Evolutionary conservation across 2,797 vertebrate genomes (phyloP).

Genomic region (Helostoma temminkii): DNA sequence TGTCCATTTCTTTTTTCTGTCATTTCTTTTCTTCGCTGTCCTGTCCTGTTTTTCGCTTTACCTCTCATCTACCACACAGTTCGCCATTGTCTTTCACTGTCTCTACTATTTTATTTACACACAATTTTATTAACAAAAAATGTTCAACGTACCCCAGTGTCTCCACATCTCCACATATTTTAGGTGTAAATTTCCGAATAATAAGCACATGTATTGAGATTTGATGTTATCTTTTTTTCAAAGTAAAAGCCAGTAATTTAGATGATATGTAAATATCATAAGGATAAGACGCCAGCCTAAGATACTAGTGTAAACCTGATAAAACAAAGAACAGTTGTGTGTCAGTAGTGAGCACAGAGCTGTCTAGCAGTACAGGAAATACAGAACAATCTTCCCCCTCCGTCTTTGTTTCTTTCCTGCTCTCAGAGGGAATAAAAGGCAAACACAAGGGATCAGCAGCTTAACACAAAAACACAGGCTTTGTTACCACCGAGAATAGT

Average conservation of each 20-base stretch:
- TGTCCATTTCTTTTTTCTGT: conserved; percentile 16
- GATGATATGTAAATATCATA: not conserved
- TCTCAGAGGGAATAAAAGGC: conserved; percentile 33
- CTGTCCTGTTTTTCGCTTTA: conserved; percentile 3
- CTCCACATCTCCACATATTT: too few relatives aligned
- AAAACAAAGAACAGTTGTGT: not conserved
- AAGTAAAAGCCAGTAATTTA: not conserved
- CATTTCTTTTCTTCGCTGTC: conserved; percentile 1
- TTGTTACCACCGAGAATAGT: conserved; percentile 13
- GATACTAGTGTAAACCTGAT: not conserved
- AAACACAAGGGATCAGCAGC: conserved; percentile 38
- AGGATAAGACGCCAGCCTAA: not conserved
- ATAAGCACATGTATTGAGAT: too few relatives aligned
- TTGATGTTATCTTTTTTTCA: too few relatives aligned
- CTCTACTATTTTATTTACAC: not conserved
- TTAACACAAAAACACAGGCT: conserved; percentile 4
- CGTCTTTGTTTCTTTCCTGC: not conserved
- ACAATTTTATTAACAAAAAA: too few relatives aligned
- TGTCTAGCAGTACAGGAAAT: not conserved
- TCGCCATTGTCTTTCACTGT: not conserved
- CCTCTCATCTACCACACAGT: conserved; percentile 1
- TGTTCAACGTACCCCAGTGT: too few relatives aligned
- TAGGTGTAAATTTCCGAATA: too few relatives aligned
- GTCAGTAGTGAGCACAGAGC: not conserved
- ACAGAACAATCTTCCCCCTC: not conserved